Base-by-base conservation (phyloP, 2,888 invertebrate genomes). In the Frankliniella fusca region DNA sequence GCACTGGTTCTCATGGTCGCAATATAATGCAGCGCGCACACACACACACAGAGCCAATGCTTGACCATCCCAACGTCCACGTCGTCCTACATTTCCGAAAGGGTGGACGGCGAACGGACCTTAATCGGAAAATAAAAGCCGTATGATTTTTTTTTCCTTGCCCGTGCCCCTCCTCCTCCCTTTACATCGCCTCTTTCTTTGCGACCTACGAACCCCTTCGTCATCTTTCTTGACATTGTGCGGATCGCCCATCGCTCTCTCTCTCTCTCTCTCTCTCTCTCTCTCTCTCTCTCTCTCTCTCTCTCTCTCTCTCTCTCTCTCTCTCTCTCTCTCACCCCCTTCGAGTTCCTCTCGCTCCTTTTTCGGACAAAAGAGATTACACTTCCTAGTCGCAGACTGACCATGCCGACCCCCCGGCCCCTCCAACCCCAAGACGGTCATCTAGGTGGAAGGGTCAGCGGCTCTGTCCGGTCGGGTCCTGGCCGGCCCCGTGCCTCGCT, bases 371-470 rank as follows among this genome's bases (percentile, higher is more conserved):
- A 76, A 27, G 70, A 23, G 11, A 11, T n/a, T 12, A n/a, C 27
- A 76, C 70, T 76, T 76, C 70, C 70, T 76, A 76, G 70, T 76
- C 70, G 70, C 70, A 3, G 70, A 70, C 70, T 70, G 23, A 70
- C 70, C 70, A 70, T 20, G 18, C 54, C 54, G 54, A 54, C 54
- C 54, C 54, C 38, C 38, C 15, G 54, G 0, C 54, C 54, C 38
- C 38, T 5, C 5, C 38, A 2, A 38, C 38, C 12, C 54, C 12
- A 54, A 54, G 54, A 54, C 54, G 54, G 54, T 18, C 54, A 38
- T 38, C 38, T 38, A 38, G 38, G 38, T 54, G 18, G 54, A 18
- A 54, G 54, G 54, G 54, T 54, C 15, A 12, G 54, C 54, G 54
- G 54, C 12, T 15, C 54, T 20, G 20, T 23, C n/a, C 23, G 3